phyloP scores from a whole-genome alignment of 2,888 invertebrate genomes.

The Caradrina clavipalpis region DNA sequence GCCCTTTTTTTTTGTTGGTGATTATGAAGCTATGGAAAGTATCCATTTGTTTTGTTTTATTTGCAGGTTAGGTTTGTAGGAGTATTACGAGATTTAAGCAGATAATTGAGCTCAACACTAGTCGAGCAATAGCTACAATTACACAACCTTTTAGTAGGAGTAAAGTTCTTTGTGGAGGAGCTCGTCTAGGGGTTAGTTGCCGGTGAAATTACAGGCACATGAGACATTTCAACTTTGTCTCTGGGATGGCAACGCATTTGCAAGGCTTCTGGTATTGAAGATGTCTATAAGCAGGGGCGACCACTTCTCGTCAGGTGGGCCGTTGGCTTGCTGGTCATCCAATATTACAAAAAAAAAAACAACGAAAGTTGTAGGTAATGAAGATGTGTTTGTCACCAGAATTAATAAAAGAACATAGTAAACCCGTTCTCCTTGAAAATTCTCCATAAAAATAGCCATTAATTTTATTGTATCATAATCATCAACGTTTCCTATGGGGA shows the following conservation, averaged over 20 bases:
- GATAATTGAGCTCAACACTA: not conserved
- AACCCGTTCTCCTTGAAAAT: constrained; percentile 22
- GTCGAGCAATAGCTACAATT: not conserved
- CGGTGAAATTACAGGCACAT: no score
- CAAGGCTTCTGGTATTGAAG: no score
- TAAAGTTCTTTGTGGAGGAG: no score
- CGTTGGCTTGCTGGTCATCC: no score
- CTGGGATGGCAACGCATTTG: no score
- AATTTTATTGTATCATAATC: constrained; percentile 11
- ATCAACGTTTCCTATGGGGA: constrained; percentile 31
- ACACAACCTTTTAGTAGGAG: no score
- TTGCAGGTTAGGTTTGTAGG: not conserved
- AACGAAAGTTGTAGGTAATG: not conserved
- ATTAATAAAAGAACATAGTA: not conserved
- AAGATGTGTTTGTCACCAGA: not conserved
- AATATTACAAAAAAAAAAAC: no score
- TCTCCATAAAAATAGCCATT: constrained; percentile 10
- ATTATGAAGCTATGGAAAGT: constrained; percentile 8
- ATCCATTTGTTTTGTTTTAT: constrained; percentile 2
- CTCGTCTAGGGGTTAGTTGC: no score
- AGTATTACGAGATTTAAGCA: not conserved
- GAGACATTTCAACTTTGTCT: no score
- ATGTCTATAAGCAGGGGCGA: no score
- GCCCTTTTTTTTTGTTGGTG: constrained; percentile 28
- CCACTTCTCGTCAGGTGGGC: no score